Conservation (phyloP, 2,797 vertebrate species). For the Chromobotia macracanthus region DNA sequence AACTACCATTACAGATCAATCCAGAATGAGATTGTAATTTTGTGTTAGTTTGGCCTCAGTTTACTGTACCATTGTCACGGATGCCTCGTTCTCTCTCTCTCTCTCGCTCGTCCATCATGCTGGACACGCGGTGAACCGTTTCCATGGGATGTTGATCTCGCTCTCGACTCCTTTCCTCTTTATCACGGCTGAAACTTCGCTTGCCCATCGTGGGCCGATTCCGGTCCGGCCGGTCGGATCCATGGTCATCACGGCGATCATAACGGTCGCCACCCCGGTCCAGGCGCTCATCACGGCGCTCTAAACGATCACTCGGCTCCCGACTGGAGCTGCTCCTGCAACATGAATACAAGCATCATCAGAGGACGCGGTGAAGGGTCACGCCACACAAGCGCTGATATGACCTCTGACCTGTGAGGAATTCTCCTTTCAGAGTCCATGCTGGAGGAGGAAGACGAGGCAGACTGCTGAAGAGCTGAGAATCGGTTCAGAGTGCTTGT, state of each 20-base stretch:
- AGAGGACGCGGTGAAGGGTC: neutral
- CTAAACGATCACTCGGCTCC: constrained; percentile 82
- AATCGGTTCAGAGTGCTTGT: constrained; percentile 94
- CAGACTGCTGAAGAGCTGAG: constrained; percentile 91
- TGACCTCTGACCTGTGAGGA: constrained; percentile 85
- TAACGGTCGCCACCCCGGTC: constrained; percentile 75
- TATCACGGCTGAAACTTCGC: constrained; percentile 93
- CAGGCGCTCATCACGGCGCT: constrained; percentile 79
- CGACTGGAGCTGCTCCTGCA: constrained; percentile 90
- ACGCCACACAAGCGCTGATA: no score
- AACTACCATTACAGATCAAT: no score
- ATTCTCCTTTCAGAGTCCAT: constrained; percentile 84
- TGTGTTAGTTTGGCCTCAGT: no score
- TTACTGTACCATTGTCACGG: constrained; percentile 66
- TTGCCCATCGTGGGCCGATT: constrained; percentile 84
- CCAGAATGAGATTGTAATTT: no score
- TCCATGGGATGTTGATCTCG: constrained; percentile 81
- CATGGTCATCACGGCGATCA: constrained; percentile 74
- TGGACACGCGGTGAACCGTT: constrained; percentile 86
- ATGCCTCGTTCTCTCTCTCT: constrained; percentile 61
- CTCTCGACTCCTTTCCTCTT: constrained; percentile 87
- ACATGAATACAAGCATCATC: neutral
- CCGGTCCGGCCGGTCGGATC: constrained; percentile 67
- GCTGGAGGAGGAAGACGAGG: constrained; percentile 64
- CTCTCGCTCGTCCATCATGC: constrained; percentile 88